These are phyloP conservation scores for Proterorhinus semilunaris DNA, from an alignment of 2,113 vertebrate species.

Conservation along the genomic window DNA sequence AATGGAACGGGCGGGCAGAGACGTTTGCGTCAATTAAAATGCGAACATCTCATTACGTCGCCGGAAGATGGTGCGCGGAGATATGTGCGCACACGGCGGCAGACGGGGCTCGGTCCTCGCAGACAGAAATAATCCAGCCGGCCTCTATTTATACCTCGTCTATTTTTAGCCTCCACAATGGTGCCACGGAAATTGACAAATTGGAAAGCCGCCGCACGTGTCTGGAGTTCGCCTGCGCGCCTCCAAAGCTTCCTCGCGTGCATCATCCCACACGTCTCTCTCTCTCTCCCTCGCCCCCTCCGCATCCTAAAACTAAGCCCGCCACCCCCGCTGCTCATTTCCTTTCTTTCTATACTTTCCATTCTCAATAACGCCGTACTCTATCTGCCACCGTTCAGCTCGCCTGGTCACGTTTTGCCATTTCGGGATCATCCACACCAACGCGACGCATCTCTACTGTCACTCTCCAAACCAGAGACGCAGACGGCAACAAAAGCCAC, in stretches of 20 bases:
- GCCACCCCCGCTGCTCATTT: slow-evolving; percentile 5
- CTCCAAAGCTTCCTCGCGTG: slow-evolving; percentile 1
- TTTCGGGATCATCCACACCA: slow-evolving; percentile 63
- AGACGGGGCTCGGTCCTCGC: slow-evolving; percentile 16
- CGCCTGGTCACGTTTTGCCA: slow-evolving; percentile 64
- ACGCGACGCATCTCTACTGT: slow-evolving; percentile 50
- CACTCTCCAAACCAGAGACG: slow-evolving; percentile 44
- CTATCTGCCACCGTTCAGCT: slow-evolving; percentile 29
- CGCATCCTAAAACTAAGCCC: slow-evolving; percentile 5
- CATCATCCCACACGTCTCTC: slow-evolving; percentile 7
- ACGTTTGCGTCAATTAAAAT: background rate
- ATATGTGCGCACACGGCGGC: slow-evolving; percentile 3
- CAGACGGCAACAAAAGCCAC: too few species aligned
- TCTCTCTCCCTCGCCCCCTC: slow-evolving; percentile 27
- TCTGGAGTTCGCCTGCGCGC: slow-evolving; percentile 29
- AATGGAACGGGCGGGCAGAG: background rate
- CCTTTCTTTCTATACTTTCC: slow-evolving; percentile 31
- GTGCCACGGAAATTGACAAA: slow-evolving; percentile 89
- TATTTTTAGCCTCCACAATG: slow-evolving; percentile 89
- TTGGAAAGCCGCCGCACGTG: slow-evolving; percentile 70
- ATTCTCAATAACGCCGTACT: slow-evolving; percentile 37
- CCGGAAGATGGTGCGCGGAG: slow-evolving; percentile 4
- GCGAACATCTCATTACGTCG: background rate
- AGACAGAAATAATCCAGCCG: slow-evolving; percentile 20
- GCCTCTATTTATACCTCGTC: slow-evolving; percentile 61